Conservation (phyloP, 2,888 invertebrate species). For the Caenorhabditis afra region DNA sequence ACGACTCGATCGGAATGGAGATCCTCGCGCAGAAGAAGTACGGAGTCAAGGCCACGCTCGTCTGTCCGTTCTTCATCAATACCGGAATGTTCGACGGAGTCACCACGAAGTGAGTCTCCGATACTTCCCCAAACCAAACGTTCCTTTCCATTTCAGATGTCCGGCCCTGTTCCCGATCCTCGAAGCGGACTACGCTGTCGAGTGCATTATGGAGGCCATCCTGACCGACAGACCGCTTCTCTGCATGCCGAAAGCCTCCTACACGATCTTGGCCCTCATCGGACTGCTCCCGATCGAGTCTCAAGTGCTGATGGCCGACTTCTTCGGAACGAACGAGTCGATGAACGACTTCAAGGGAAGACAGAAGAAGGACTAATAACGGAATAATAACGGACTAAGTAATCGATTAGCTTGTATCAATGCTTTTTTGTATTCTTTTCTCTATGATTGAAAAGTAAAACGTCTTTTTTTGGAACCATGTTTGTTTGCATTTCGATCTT, state of each 20-base stretch:
- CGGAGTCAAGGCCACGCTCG: slow-evolving; percentile 89
- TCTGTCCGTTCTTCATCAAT: slow-evolving; percentile 96
- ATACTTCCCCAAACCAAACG: background rate
- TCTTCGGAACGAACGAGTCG: slow-evolving; percentile 74
- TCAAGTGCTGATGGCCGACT: slow-evolving; percentile 65
- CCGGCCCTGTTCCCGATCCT: slow-evolving; percentile 81
- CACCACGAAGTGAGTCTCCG: slow-evolving; percentile 85
- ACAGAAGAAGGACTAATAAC: slow-evolving; percentile 15
- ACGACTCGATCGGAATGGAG: slow-evolving; percentile 88
- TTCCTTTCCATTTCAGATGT: slow-evolving; percentile 57
- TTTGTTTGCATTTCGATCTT: background rate
- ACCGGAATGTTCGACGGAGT: slow-evolving; percentile 98
- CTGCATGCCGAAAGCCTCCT: slow-evolving; percentile 88
- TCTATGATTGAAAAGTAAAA: background rate
- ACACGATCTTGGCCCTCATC: slow-evolving; percentile 74
- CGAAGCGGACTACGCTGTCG: slow-evolving; percentile 90
- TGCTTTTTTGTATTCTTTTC: background rate
- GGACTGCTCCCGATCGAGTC: slow-evolving; percentile 73
- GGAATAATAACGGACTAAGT: background rate
- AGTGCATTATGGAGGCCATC: slow-evolving; percentile 89
- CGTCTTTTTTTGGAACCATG: background rate
- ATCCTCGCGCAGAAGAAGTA: slow-evolving; percentile 61
- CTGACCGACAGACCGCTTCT: slow-evolving; percentile 87
- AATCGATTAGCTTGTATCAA: slow-evolving; percentile 6
- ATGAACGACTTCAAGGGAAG: slow-evolving; percentile 78